These are phyloP conservation scores for Papilio aristodemus DNA, from an alignment of 1,140 invertebrate genomes.

Conservation along the genomic window DNA sequence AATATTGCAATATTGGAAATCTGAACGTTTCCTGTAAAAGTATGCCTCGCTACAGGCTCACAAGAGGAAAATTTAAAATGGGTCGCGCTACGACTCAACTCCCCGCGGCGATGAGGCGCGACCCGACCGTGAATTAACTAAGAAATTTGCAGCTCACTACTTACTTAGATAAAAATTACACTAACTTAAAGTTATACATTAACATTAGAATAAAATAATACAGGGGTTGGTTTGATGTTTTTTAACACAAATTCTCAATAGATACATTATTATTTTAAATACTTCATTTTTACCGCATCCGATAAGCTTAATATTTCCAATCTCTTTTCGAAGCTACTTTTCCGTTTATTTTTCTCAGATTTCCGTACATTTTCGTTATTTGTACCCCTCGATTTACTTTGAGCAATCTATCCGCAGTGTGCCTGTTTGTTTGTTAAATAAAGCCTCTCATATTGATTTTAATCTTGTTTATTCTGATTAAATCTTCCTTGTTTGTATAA, in stretches of 20 bases:
- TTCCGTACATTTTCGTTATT: conserved; percentile 54
- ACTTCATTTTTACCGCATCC: background rate
- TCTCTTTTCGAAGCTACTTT: conserved; percentile 39
- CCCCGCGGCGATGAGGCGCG: conserved; percentile 41
- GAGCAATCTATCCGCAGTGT: conserved; percentile 38
- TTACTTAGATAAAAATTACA: too few species aligned
- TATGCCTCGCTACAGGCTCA: conserved; percentile 47
- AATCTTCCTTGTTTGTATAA: background rate
- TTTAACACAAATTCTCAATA: too few species aligned
- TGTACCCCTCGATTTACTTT: conserved; percentile 49
- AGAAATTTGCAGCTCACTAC: too few species aligned
- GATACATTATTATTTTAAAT: too few species aligned
- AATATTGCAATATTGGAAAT: conserved; percentile 63
- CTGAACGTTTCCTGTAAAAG: conserved; percentile 53
- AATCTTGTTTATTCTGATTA: conserved; percentile 44
- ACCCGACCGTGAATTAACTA: conserved; percentile 2
- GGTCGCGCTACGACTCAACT: conserved; percentile 47
- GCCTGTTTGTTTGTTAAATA: conserved; percentile 42
- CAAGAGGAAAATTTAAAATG: conserved; percentile 59
- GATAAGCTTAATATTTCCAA: background rate
- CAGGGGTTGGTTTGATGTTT: too few species aligned
- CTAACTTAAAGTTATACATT: too few species aligned
- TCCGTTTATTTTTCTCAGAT: conserved; percentile 58
- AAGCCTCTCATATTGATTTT: conserved; percentile 43
- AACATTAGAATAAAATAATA: too few species aligned